Base-by-base conservation (phyloP, 2,797 vertebrate genomes). In the Siniperca obscura region DNA sequence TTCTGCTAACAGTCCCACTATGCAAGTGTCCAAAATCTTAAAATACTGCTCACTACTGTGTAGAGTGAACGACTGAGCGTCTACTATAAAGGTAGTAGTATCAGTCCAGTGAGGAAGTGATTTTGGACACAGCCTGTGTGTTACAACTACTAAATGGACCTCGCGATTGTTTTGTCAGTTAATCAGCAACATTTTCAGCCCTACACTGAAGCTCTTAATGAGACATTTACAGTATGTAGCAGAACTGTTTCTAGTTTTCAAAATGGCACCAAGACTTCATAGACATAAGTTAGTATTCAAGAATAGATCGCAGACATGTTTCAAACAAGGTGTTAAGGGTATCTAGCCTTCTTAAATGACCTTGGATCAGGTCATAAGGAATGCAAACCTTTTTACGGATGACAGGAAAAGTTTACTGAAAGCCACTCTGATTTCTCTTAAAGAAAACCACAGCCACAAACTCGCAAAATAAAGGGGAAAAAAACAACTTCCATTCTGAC, bases 371-470 rank as follows among this genome's bases (percentile, higher is more conserved):
- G 6, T 46, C 60, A 42, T 5, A 52, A 66, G 30, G 7, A 79
- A 72, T 60, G 55, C 30, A 59, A 52, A 34, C 67, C 22, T 3
- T 75, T 78, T 76, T 73, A 83, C 55, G 86, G 78, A 79, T 48
- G 76, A 70, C 42, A 80, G 52, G 38, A 66, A 87, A 78, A 30
- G 52, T 76, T 76, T 62, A 50, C 36, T 27, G 17, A 80, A 81
- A 70, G 72, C 12, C n/a, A 42, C n/a, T 25, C 40, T 82, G 76
- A 71, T 70, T 68, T 55, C 66, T 57, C 5, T 42, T 30, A 2
- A 55, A 73, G 36, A 69, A 75, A 78, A 40, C 21, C 34, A 70
- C 36, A 59, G 46, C 9, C 40, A 75, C 73, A 52, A 36, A 25
- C 57, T 67, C 36, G 50, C 9, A 48, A 80, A 70, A 30, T 14